These are phyloP conservation scores for Helostoma temminkii DNA, from an alignment of 2,797 vertebrate species.

Conservation along the genomic window DNA sequence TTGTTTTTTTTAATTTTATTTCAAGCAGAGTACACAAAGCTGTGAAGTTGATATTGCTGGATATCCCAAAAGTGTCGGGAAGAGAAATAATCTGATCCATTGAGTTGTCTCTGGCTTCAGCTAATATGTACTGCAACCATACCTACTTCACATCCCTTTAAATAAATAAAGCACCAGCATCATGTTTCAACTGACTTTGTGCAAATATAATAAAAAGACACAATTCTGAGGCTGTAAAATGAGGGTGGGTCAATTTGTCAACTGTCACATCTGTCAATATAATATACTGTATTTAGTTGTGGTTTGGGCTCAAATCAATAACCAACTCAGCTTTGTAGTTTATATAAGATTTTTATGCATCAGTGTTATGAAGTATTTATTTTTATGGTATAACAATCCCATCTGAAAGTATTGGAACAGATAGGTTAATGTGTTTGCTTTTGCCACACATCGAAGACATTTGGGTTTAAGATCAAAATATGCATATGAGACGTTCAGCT, in stretches of 20 bases:
- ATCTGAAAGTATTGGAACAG: too few species aligned
- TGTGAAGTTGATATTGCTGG: slow-evolving; percentile 72
- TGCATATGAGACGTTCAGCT: too few species aligned
- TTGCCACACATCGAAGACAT: too few species aligned
- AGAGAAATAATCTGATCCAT: slow-evolving; percentile 52
- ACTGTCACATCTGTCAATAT: neutral
- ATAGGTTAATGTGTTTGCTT: too few species aligned
- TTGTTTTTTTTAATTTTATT: slow-evolving; percentile 20
- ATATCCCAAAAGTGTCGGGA: slow-evolving; percentile 48
- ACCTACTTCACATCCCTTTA: slow-evolving; percentile 82
- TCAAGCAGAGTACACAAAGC: slow-evolving; percentile 57
- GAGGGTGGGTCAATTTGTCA: slow-evolving; percentile 1
- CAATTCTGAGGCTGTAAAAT: slow-evolving; percentile 4
- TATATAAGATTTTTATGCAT: too few species aligned
- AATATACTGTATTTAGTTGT: neutral
- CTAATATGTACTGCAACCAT: slow-evolving; percentile 74
- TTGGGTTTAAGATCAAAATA: too few species aligned
- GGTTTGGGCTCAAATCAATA: too few species aligned
- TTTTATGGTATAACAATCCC: too few species aligned
- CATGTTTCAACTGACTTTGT: slow-evolving; percentile 67
- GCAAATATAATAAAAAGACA: slow-evolving; percentile 30
- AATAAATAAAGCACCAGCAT: slow-evolving; percentile 87
- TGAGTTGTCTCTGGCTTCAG: slow-evolving; percentile 67
- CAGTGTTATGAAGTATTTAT: too few species aligned
- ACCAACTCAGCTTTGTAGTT: too few species aligned